phyloP scores from a whole-genome alignment of 2,113 vertebrate genomes.

The Xiphorhynchus elegans region DNA sequence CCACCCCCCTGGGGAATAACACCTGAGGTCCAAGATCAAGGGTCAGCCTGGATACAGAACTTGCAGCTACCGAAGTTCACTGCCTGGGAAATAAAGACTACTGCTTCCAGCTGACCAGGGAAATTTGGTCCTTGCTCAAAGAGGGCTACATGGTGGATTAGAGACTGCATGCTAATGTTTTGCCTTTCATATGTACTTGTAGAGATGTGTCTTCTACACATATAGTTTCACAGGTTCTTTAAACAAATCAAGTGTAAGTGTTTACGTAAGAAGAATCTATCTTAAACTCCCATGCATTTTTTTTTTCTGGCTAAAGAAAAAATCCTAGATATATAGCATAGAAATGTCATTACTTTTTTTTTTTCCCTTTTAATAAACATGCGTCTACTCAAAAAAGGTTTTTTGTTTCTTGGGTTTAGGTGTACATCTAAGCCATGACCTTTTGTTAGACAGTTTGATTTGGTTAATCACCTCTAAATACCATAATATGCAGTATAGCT shows the following conservation, averaged over 20 bases:
- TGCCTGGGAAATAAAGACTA: not conserved
- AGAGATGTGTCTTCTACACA: not conserved
- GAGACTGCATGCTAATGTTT: not conserved
- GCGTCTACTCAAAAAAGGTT: not conserved
- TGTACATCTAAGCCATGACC: not conserved
- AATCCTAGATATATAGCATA: not conserved
- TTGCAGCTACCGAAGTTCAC: not conserved
- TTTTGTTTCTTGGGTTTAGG: not conserved
- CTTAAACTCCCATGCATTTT: not conserved
- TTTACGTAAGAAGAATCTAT: not conserved
- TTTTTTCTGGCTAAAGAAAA: not conserved
- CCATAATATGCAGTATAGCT: not conserved
- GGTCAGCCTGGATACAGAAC: not conserved
- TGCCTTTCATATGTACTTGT: not conserved
- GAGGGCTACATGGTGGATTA: not conserved
- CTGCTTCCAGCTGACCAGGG: not conserved
- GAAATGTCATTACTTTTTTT: not conserved
- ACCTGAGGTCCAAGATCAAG: not conserved
- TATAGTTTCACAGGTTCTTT: not conserved
- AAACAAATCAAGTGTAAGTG: not conserved
- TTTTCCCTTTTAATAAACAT: not conserved
- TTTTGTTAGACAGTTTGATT: not conserved
- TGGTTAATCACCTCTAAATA: not conserved
- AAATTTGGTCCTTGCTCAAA: not conserved
- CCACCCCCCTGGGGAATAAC: not conserved